These are phyloP conservation scores for Perodicticus potto DNA, from an alignment of 2,797 vertebrate species.

Conservation along the genomic window DNA sequence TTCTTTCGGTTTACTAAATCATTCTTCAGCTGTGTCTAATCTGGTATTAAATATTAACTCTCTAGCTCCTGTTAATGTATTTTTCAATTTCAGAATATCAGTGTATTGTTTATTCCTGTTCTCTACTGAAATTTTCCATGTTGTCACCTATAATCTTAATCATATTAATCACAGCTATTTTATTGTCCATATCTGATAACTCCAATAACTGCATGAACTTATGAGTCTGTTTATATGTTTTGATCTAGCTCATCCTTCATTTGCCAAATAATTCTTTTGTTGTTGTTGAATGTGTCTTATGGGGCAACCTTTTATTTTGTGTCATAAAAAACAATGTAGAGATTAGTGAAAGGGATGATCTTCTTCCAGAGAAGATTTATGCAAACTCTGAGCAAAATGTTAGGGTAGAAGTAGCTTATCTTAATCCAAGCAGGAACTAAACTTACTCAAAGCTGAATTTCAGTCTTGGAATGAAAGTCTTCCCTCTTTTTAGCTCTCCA, in stretches of 20 bases:
- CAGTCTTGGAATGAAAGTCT: slow-evolving; percentile 33
- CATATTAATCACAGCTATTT: not conserved
- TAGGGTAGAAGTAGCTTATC: not conserved
- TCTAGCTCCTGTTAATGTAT: not conserved
- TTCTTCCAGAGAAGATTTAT: not conserved
- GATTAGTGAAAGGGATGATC: not conserved
- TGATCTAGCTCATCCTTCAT: not conserved
- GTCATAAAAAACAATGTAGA: not conserved
- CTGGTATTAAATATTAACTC: not conserved
- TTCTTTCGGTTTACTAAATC: slow-evolving; percentile 32
- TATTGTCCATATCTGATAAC: not conserved
- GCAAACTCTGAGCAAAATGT: slow-evolving; percentile 4
- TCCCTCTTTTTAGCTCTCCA: not conserved
- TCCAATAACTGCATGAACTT: not conserved
- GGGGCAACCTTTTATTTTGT: not conserved
- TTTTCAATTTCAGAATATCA: not conserved
- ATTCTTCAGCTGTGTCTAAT: not conserved
- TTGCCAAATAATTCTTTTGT: slow-evolving; percentile 15
- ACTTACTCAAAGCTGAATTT: slow-evolving; percentile 18
- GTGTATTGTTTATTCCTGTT: not conserved
- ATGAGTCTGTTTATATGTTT: not conserved
- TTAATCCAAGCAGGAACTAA: not conserved
- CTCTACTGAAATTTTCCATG: not conserved
- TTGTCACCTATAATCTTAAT: not conserved
- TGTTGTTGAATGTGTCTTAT: not conserved